phyloP scores from a whole-genome alignment of 1,140 invertebrate genomes.

The Battus philenor region DNA sequence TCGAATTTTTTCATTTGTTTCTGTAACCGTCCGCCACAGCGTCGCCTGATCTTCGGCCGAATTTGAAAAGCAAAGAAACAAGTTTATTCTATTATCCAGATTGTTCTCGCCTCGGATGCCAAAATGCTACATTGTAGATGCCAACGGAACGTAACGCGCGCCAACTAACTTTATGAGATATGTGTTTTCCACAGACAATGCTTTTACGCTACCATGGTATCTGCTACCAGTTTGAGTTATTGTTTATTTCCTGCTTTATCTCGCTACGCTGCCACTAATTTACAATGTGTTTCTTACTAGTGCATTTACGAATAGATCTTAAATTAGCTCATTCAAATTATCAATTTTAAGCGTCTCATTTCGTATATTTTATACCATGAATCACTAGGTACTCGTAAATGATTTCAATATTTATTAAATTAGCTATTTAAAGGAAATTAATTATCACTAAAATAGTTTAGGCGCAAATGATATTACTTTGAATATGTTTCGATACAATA shows the following conservation, averaged over 20 bases:
- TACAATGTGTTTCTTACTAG: conserved; percentile 10
- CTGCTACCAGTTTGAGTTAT: conserved; percentile 40
- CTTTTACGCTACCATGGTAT: conserved; percentile 52
- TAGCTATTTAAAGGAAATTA: too few relatives aligned
- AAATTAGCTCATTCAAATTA: too few relatives aligned
- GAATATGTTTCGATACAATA: too few relatives aligned
- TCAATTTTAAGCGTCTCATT: too few relatives aligned
- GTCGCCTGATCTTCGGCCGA: conserved; percentile 21
- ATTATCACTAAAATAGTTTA: too few relatives aligned
- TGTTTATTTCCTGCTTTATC: conserved; percentile 43
- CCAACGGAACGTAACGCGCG: conserved; percentile 45
- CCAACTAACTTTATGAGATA: conserved; percentile 70
- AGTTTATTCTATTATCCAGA: conserved; percentile 59
- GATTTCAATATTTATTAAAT: too few relatives aligned
- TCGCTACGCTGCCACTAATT: conserved; percentile 8
- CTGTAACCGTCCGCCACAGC: conserved; percentile 23
- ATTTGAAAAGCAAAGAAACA: conserved; percentile 32
- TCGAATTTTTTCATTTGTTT: conserved; percentile 23
- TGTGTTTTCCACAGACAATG: conserved; percentile 54
- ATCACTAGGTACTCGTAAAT: too few relatives aligned
- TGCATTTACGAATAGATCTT: too few relatives aligned
- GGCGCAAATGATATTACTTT: too few relatives aligned
- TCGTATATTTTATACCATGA: too few relatives aligned
- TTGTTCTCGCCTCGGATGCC: conserved; percentile 63
- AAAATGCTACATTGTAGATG: conserved; percentile 61